These are phyloP conservation scores for Hydra vulgaris DNA, from an alignment of 30 jellyfish, hydroid and myxozoan genomes.

Conservation along the genomic window DNA sequence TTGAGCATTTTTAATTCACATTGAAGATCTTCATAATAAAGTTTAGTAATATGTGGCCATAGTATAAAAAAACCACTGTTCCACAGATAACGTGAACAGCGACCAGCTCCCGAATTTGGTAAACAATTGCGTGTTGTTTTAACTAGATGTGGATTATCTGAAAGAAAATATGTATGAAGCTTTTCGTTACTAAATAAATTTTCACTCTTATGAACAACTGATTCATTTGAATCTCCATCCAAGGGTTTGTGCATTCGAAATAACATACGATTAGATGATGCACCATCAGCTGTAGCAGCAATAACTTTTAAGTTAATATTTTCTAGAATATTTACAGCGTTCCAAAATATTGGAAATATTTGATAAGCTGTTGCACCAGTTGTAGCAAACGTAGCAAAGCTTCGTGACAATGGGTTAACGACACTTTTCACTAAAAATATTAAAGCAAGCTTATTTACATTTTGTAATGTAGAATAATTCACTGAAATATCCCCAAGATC, in stretches of 20 bases:
- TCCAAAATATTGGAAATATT: slow-evolving; percentile 38
- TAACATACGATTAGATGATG: slow-evolving; percentile 35
- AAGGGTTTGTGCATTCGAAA: slow-evolving; percentile 19
- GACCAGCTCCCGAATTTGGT: slow-evolving; percentile 33
- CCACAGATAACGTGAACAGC: slow-evolving; percentile 28
- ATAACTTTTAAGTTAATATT: slow-evolving; percentile 26
- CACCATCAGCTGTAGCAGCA: slow-evolving; percentile 64
- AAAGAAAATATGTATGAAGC: slow-evolving; percentile 22
- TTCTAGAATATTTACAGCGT: slow-evolving; percentile 39
- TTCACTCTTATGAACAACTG: slow-evolving; percentile 24
- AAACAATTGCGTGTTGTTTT: slow-evolving; percentile 43
- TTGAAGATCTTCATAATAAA: neutral
- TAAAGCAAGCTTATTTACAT: slow-evolving; percentile 24
- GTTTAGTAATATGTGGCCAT: neutral
- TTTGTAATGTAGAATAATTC: slow-evolving; percentile 28
- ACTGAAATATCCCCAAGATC: slow-evolving; percentile 40
- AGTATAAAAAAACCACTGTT: slow-evolving; percentile 22
- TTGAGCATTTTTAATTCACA: neutral
- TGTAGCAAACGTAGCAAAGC: slow-evolving; percentile 39
- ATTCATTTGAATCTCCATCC: neutral
- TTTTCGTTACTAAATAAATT: slow-evolving; percentile 21
- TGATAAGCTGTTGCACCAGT: slow-evolving; percentile 23
- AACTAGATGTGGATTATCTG: slow-evolving; percentile 36
- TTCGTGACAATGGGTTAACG: too few relatives aligned
- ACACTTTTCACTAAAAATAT: slow-evolving; percentile 38